Evolutionary conservation across 2,888 invertebrate species (phyloP), one percentile per base, ranked within the genome.

Genomic region (Spatulosminthurus flaviceps): DNA sequence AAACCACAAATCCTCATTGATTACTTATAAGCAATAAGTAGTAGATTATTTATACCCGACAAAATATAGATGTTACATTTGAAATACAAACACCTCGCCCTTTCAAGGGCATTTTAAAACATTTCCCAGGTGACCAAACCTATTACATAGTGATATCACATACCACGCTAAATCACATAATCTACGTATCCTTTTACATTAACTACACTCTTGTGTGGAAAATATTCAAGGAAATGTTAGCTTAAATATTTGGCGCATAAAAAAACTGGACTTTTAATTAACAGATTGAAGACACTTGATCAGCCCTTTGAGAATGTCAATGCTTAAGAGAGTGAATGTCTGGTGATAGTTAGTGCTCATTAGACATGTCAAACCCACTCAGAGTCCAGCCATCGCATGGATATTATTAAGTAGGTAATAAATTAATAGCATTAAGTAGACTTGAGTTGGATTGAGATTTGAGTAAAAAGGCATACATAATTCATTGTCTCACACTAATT

Each of bases 401-500:
- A 41, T 41, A 41, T n/a, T n/a, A n/a, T n/a, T 51, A 51, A 51
- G 1, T 5, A n/a, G n/a, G 51, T 19, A 51, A 51, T 51, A 51
- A 51, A 16, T 51, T 51, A 11, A 19, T 51, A 51, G 2, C 51
- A 51, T 51, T 16, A n/a, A n/a, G n/a, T n/a, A n/a, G n/a, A 51
- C 16, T 51, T 51, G 9, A 51, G 9, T 34, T 7, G 5, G 51
- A 51, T 51, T 51, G 51, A 51, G 51, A 51, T 51, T 51, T 51
- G 9, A 51, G n/a, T 51, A 9, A n/a, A n/a, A n/a, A 51, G 51
- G 5, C 16, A 51, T 51, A 51, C 51, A 51, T 51, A 51, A 51
- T 51, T 51, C 51, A 51, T 51, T 51, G 51, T 51, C 51, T 51
- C 51, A 16, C 16, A 51, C n/a, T 51, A 51, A 51, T 51, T 51